These are phyloP conservation scores for Microplitis demolitor DNA, from an alignment of 1,140 invertebrate species.

Conservation along the genomic window DNA sequence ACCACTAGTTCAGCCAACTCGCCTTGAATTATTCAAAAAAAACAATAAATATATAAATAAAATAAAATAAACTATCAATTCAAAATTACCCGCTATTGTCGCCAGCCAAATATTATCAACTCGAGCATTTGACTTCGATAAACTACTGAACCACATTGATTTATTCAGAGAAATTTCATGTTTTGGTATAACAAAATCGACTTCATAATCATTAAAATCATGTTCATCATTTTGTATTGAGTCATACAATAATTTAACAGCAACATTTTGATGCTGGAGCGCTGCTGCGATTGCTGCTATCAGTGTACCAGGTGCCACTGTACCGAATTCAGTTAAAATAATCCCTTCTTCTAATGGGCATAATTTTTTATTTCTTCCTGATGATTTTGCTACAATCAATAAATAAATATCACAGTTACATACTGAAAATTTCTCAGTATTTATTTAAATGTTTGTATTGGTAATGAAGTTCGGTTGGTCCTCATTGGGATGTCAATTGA, in stretches of 20 bases:
- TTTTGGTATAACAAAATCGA: constrained; percentile 40
- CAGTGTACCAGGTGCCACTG: constrained; percentile 64
- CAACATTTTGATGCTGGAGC: constrained; percentile 63
- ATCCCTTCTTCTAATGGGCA: constrained; percentile 69
- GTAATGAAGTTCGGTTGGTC: no score
- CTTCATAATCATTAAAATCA: constrained; percentile 33
- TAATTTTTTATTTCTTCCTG: constrained; percentile 12
- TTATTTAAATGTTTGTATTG: not conserved
- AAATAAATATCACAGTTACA: not conserved
- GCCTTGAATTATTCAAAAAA: constrained; percentile 53
- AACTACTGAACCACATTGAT: constrained; percentile 39
- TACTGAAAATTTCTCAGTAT: not conserved
- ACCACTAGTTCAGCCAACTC: constrained; percentile 69
- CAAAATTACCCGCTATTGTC: constrained; percentile 64
- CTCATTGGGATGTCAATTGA: no score
- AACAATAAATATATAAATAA: not conserved
- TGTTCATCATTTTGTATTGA: not conserved
- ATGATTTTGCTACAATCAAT: not conserved
- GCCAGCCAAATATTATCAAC: constrained; percentile 66
- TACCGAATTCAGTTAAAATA: constrained; percentile 64
- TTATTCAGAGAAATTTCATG: constrained; percentile 32
- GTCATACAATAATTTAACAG: constrained; percentile 39
- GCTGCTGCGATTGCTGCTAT: constrained; percentile 65
- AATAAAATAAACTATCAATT: constrained; percentile 2
- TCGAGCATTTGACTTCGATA: constrained; percentile 36